Conservation (phyloP, 2,888 invertebrate genomes). For the Eulithis testata region DNA sequence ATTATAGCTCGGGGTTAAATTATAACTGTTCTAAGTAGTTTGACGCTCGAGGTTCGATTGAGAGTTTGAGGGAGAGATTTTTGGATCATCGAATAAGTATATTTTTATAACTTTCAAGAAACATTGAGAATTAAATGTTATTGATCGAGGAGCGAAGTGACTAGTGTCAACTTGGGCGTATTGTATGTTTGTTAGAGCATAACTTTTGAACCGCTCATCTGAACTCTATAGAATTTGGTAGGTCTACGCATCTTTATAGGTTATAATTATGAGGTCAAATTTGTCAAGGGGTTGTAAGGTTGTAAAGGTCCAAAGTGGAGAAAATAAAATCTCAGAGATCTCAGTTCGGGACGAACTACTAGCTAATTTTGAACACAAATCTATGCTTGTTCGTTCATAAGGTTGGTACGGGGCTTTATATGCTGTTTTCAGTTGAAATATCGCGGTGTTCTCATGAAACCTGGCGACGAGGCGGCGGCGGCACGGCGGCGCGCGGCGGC, state of each 20-base stretch:
- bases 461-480: constrained; percentile 38
- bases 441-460: constrained; percentile 27
- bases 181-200: no score
- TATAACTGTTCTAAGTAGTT: constrained; percentile 45
- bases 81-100: constrained; percentile 5
- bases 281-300: no score
- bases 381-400: not conserved
- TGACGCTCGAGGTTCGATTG: constrained; percentile 34
- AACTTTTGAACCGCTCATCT: no score
- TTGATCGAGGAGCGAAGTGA: no score
- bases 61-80: constrained; percentile 23
- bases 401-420: not conserved
- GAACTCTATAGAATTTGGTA: no score
- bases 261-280: no score
- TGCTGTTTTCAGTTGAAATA: constrained; percentile 20
- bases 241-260: no score
- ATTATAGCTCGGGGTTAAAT: constrained; percentile 66
- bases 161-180: no score
- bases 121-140: no score
- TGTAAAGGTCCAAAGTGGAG: no score
- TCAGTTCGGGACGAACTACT: no score
- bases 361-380: not conserved
- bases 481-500: constrained; percentile 29
- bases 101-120: not conserved
- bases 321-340: no score